Conservation (phyloP, 2,113 vertebrate species). For the Thryonomys swinderianus region DNA sequence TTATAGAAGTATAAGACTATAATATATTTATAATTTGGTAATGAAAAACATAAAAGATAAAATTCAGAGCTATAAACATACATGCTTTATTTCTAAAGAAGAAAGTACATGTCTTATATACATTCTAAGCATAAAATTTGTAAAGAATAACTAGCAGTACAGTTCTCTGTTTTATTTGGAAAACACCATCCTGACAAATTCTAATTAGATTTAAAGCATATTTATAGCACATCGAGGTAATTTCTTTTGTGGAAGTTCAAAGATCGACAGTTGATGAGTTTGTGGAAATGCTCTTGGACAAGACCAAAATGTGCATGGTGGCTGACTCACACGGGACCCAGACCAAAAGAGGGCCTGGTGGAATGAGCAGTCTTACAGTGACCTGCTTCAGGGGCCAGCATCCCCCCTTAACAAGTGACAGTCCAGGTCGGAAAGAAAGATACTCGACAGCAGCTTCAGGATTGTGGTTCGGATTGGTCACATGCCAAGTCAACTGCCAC, state of each 20-base stretch:
- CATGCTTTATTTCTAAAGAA: not conserved
- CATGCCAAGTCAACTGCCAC: not conserved
- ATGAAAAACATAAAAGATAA: not conserved
- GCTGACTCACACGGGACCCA: not conserved
- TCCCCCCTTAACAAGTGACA: no score
- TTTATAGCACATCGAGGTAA: not conserved
- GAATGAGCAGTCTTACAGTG: not conserved
- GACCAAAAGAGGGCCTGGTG: not conserved
- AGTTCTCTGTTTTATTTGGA: not conserved
- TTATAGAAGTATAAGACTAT: not conserved
- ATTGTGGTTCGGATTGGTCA: not conserved
- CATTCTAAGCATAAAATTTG: no score
- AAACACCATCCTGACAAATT: not conserved
- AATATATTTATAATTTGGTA: not conserved
- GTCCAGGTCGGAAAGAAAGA: not conserved
- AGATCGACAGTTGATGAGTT: not conserved
- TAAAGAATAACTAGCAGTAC: not conserved
- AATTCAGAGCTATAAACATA: not conserved
- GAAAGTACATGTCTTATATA: not conserved
- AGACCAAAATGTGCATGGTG: not conserved
- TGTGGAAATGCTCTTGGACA: not conserved
- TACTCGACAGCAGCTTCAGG: not conserved
- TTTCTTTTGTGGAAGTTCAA: not conserved
- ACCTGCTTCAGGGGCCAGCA: not conserved
- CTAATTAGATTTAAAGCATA: not conserved